phyloP scores from a whole-genome alignment of 2,113 vertebrate genomes.

The Myotis yumanensis region DNA sequence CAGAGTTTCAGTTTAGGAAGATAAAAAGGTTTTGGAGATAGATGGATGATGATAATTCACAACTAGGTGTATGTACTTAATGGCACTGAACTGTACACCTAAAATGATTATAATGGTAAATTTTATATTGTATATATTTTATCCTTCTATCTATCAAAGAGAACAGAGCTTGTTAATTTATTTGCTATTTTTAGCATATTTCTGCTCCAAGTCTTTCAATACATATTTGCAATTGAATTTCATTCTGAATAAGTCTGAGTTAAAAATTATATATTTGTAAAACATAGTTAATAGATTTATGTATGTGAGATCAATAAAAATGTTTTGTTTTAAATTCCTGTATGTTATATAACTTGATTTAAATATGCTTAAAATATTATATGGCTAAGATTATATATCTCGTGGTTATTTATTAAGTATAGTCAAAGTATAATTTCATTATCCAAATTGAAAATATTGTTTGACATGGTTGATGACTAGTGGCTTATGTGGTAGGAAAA shows the following conservation, averaged over 20 bases:
- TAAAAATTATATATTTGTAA: conserved; percentile 70
- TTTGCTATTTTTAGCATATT: neutral
- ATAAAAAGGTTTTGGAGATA: neutral
- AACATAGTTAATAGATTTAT: conserved; percentile 75
- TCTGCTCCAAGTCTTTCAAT: conserved; percentile 7
- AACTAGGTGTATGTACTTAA: neutral
- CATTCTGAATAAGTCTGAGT: conserved; percentile 61
- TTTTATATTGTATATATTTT: neutral
- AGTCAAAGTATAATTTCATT: conserved; percentile 78
- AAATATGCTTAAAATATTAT: neutral
- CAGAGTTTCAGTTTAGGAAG: neutral
- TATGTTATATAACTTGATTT: neutral
- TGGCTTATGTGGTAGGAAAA: conserved; percentile 82
- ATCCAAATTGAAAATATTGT: conserved; percentile 79
- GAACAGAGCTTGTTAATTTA: neutral
- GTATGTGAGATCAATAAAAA: conserved; percentile 4
- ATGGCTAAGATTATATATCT: conserved; percentile 72
- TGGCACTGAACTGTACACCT: neutral
- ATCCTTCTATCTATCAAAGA: neutral
- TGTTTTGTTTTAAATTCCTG: neutral
- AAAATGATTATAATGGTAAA: neutral
- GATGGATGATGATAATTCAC: neutral
- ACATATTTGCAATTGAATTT: conserved; percentile 57
- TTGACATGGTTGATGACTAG: conserved; percentile 76
- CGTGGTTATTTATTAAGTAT: conserved; percentile 78